A percentile compares a stretch with the other conserved stretches of the same genome.
Evolutionary conservation across 2,113 vertebrate species (phyloP).

Genomic region (Candoia aspera): DNA sequence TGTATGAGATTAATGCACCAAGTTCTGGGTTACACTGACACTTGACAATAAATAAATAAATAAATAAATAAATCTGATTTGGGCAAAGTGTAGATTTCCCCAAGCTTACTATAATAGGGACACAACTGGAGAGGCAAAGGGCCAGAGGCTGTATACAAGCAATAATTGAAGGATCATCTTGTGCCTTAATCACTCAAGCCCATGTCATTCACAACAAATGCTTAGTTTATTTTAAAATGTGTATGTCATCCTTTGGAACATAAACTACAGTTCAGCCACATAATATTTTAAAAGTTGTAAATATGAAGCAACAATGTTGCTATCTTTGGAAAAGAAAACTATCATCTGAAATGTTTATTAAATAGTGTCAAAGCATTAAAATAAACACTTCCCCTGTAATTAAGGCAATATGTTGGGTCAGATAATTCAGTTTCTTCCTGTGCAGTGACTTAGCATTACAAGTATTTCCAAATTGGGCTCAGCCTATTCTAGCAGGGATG

Average conservation of each 20-base stretch:
- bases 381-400: background rate
- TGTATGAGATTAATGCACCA: background rate
- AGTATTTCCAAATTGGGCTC: background rate
- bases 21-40: background rate
- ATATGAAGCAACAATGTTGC: background rate
- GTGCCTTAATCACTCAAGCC: background rate
- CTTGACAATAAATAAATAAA: background rate
- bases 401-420: background rate
- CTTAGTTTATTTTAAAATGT: background rate
- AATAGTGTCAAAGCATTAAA: background rate
- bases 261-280: background rate
- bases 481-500: background rate
- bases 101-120: background rate
- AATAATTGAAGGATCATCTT: background rate
- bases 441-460: background rate
- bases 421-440: background rate
- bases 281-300: background rate
- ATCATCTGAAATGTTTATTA: background rate
- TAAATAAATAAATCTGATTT: background rate
- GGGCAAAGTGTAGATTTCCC: background rate
- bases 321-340: background rate
- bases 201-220: background rate
- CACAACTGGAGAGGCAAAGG: background rate
- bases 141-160: background rate
- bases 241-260: background rate